Percentiles rank a stretch among this genome's conserved stretches.
Evolutionary conservation across 2,888 invertebrate species (phyloP).

Genomic region (Elysia crispata): DNA sequence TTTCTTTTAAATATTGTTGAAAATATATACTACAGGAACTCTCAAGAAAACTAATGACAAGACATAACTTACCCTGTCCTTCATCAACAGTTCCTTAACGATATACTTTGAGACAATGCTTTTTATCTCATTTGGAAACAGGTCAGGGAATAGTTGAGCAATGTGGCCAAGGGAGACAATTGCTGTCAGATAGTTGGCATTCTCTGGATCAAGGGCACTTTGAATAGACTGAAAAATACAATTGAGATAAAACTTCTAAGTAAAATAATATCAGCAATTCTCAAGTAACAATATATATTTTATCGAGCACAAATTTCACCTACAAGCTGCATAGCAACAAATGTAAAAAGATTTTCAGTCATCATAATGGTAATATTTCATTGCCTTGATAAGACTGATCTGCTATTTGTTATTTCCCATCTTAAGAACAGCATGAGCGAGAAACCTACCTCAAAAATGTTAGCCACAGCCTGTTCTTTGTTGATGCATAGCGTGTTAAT

Average conservation of each 20-base stretch:
- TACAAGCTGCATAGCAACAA: no score
- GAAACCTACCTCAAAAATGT: constrained; percentile 80
- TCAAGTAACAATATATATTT: no score
- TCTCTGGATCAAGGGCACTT: constrained; percentile 80
- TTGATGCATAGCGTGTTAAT: constrained; percentile 79
- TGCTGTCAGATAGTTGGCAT: constrained; percentile 90
- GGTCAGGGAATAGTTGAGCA: constrained; percentile 92
- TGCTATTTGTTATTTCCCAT: no score
- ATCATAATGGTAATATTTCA: no score
- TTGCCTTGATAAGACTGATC: no score
- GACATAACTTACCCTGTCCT: constrained; percentile 75
- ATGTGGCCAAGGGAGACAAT: constrained; percentile 96
- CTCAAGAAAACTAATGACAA: no score
- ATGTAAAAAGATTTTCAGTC: no score
- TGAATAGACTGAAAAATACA: constrained; percentile 73
- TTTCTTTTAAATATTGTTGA: no score
- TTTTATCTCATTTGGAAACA: constrained; percentile 93
- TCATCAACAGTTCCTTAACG: constrained; percentile 94
- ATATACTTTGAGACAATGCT: constrained; percentile 94
- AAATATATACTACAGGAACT: no score
- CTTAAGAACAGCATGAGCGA: no score
- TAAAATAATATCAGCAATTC: no score
- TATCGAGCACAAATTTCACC: no score
- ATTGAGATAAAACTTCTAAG: constrained; percentile 2
- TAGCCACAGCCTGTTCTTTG: constrained; percentile 70